Conservation (phyloP, 2,888 invertebrate species). For the Mythimna ferrago region DNA sequence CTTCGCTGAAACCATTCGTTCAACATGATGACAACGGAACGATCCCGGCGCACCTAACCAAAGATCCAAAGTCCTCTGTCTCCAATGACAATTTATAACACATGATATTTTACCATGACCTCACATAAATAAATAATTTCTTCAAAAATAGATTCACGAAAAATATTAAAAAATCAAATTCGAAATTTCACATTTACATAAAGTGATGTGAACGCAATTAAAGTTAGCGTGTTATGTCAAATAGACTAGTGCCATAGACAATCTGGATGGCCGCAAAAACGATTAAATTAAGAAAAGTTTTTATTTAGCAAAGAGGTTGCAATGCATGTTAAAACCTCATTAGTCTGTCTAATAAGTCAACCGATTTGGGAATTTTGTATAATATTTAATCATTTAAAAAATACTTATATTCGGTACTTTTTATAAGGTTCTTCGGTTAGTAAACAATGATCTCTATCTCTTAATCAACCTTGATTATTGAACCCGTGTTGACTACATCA, state of each 20-base stretch:
- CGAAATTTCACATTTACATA: slow-evolving; percentile 84
- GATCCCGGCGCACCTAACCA: slow-evolving; percentile 77
- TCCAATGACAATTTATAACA: slow-evolving; percentile 81
- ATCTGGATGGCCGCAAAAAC: slow-evolving; percentile 63
- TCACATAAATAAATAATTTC: slow-evolving; percentile 87
- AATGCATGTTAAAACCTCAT: background rate
- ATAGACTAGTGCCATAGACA: slow-evolving; percentile 60
- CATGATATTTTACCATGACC: slow-evolving; percentile 88
- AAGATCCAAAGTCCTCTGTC: slow-evolving; percentile 74
- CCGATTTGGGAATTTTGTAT: too few species aligned
- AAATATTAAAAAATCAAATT: slow-evolving; percentile 87
- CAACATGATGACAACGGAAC: slow-evolving; percentile 86
- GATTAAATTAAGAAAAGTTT: slow-evolving; percentile 49
- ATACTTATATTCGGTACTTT: too few species aligned
- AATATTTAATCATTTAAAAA: too few species aligned
- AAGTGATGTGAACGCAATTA: slow-evolving; percentile 80
- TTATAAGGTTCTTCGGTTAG: too few species aligned
- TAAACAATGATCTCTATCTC: too few species aligned
- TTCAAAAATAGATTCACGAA: slow-evolving; percentile 89
- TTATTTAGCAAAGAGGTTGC: slow-evolving; percentile 31
- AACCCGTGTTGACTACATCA: too few species aligned
- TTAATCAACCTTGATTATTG: too few species aligned
- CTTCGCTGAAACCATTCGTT: slow-evolving; percentile 88
- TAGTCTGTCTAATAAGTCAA: too few species aligned
- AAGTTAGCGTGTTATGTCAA: slow-evolving; percentile 70